Evolutionary conservation across 1,140 invertebrate species (phyloP), one percentile per base, ranked within the genome.

Genomic region (Drosophila sulfurigaster): DNA sequence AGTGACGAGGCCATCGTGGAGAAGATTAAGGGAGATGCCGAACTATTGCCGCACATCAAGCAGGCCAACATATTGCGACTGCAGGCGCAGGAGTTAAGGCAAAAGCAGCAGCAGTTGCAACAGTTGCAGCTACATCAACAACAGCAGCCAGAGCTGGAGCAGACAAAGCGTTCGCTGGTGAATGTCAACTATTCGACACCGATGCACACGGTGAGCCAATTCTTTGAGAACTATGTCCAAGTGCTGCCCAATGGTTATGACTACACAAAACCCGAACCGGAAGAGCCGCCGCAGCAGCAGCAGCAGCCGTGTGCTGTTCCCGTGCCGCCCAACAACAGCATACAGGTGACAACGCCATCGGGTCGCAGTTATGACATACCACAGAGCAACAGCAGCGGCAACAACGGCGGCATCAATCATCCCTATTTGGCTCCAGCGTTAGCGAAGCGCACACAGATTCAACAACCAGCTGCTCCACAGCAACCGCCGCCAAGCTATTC

Each of bases 1-100:
- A 75, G 71, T 20, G 82, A 90, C 49, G 87, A 81, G 67, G 82
- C 70, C 10, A 56, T 70, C 16, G 91, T 86, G 16, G 88, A 92
- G 63, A 92, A 92, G 69, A 92, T 92, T 32, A 88, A 87, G 46
- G 91, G 91, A 43, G 91, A 92, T 79, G 91, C 91, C 48, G 91
- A 92, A 49, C 60, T 92, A 45, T 38, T 92, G 69, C 82, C 87
- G 0, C 86, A 89, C 45, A 89, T 81, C 48, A 73, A 85, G 35
- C 75, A 85, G 62, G 72, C 76, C 13, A 90, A 90, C 13, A 87
- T 90, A 41, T 35, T 90, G 46, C 72, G 86, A 20, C 63, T 90
- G 38, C 86, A 89, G 68, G 78, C 86, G 6, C 71, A 73, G 43
- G 46, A 64, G 28, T 20, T 64, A 25, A 32, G 52, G 32, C 15